These are phyloP conservation scores for Rotaria macrura DNA, from an alignment of 2,888 invertebrate genomes.

Conservation along the genomic window DNA sequence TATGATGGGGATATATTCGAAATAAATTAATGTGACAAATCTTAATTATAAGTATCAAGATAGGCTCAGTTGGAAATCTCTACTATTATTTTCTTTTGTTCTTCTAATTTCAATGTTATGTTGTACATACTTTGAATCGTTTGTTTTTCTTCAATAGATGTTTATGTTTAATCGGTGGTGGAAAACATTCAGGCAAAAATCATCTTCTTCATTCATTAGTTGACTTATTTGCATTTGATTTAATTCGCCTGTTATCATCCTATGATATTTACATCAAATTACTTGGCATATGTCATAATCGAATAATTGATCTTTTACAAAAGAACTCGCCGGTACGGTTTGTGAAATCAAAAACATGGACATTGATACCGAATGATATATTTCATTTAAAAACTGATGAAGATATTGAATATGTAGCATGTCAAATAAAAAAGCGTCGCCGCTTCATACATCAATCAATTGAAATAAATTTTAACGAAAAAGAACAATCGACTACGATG, in stretches of 20 bases:
- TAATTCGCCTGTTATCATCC: background rate
- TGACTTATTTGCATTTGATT: background rate
- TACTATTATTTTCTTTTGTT: no score
- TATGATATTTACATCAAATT: slow-evolving; percentile 11
- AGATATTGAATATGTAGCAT: background rate
- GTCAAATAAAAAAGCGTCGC: slow-evolving; percentile 13
- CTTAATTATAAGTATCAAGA: no score
- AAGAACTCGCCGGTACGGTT: background rate
- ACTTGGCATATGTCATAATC: slow-evolving; percentile 3
- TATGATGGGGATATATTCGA: no score
- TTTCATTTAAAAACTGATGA: background rate
- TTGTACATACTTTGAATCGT: no score
- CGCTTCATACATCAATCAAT: background rate
- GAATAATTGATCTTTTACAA: background rate
- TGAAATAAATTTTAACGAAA: background rate
- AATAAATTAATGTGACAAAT: no score
- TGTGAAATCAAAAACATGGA: background rate
- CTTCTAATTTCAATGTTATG: background rate
- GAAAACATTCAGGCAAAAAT: slow-evolving; percentile 4
- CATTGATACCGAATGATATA: background rate
- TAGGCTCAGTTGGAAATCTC: no score
- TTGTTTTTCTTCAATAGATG: background rate
- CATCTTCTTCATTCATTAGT: background rate
- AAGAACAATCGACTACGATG: background rate
- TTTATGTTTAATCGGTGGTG: slow-evolving; percentile 6